Evolutionary conservation across 2,888 invertebrate genomes (phyloP), one percentile per base, ranked within the genome.

Genomic region (Cryptus armator): DNA sequence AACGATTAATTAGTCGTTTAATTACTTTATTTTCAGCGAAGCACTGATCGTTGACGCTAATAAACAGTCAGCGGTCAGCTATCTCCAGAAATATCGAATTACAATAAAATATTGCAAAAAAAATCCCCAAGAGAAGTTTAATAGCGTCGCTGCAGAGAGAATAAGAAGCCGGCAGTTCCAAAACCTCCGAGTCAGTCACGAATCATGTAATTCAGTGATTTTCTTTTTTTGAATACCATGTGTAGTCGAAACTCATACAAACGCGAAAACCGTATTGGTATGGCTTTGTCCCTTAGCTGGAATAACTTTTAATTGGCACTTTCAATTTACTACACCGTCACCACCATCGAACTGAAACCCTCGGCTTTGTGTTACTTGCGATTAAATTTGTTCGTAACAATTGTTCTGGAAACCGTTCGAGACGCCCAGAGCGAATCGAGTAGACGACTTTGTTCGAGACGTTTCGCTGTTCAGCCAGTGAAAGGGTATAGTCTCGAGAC

Each of bases 251-350:
- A 44, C 24, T 29, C 62, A 48, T 66, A 44, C 51, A 83, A 24
- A 68, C 3, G 51, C 12, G 51, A 53, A 46, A 53, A 79, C 53
- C 70, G 75, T 67, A 59, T 79, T 72, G 29, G 72, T 68, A 66
- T 44, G 67, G 62, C 62, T 72, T 80, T 32, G 67, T 79, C 51
- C 37, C 56, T 48, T 44, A 78, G 74, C 74, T 68, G 16, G 80
- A 86, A 85, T 86, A 91, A 91, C 90, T 92, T 91, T 91, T 90
- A 91, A 91, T 92, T 91, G 90, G 89, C 86, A 90, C 89, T 88
- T 91, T 88, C 89, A 89, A 89, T 89, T 89, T 89, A 80, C 86
- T 75, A 56, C 29, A 51, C 64, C 19, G 71, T 79, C 71, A 56
- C 71, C 68, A 19, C 53, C 14, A 62, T 29, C 44, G 51, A 62